These are phyloP conservation scores for Chromis chromis DNA, from an alignment of 2,797 vertebrate species.

Conservation along the genomic window DNA sequence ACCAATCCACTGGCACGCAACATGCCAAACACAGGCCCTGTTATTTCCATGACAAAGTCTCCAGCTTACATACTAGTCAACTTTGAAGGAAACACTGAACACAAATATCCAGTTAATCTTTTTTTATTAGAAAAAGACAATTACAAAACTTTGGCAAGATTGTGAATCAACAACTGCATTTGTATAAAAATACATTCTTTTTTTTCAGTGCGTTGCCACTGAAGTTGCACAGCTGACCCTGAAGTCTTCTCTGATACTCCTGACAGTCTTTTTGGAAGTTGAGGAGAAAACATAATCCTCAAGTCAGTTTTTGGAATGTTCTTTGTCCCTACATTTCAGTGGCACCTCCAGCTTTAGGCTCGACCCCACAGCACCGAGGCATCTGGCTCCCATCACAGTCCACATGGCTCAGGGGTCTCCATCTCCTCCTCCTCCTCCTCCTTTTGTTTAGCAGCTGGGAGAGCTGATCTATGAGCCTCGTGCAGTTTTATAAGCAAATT, in stretches of 20 bases:
- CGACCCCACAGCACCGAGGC: constrained; percentile 54
- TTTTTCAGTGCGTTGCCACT: constrained; percentile 61
- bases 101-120: constrained; percentile 34
- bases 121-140: constrained; percentile 78
- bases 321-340: constrained; percentile 70
- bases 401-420: constrained; percentile 51
- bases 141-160: constrained; percentile 78
- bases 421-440: constrained; percentile 27
- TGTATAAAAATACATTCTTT: constrained; percentile 83
- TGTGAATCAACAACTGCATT: constrained; percentile 66
- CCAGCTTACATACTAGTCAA: constrained; percentile 5
- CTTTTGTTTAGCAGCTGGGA: constrained; percentile 62
- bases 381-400: constrained; percentile 69
- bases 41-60: not conserved
- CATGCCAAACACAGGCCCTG: not conserved
- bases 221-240: constrained; percentile 74
- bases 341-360: constrained; percentile 72
- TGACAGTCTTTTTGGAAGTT: constrained; percentile 69
- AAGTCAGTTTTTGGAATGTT: constrained; percentile 83
- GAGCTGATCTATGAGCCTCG: constrained; percentile 49
- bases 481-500: constrained; percentile 52
- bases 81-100: constrained; percentile 37
- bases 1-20: constrained; percentile 31
- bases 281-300: constrained; percentile 67
- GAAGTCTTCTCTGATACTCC: constrained; percentile 67